A percentile compares a stretch with the other conserved stretches of the same genome.
These are phyloP conservation scores for Ormyrus pomaceus DNA, from an alignment of 2,888 invertebrate genomes.

Conservation along the genomic window DNA sequence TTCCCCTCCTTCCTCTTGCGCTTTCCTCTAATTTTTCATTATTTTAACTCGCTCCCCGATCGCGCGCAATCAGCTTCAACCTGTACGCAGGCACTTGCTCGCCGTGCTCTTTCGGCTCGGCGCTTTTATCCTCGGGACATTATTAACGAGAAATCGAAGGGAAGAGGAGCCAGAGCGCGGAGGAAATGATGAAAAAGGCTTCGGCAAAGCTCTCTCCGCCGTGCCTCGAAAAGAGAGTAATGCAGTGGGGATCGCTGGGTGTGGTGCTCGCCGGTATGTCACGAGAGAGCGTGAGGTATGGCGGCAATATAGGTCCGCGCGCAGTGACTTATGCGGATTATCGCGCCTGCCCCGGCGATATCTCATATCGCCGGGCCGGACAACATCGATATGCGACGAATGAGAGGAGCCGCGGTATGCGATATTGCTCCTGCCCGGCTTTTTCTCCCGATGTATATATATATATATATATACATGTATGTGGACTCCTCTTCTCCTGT, in stretches of 20 bases:
- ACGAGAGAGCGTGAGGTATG: constrained; percentile 69
- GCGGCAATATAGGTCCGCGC: constrained; percentile 67
- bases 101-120: no score
- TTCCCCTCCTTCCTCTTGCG: not conserved
- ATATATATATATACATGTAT: constrained; percentile 9
- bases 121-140: no score
- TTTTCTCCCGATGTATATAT: constrained; percentile 15
- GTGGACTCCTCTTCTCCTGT: not conserved
- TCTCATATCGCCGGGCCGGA: constrained; percentile 73
- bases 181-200: no score
- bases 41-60: no score
- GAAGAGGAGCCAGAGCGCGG: no score
- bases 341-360: constrained; percentile 66
- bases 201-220: no score
- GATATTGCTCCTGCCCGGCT: constrained; percentile 59
- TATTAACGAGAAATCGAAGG: no score
- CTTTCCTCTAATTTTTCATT: no score
- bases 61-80: no score
- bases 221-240: constrained; percentile 54
- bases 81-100: no score
- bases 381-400: constrained; percentile 75
- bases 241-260: constrained; percentile 59
- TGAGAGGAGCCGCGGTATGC: constrained; percentile 67
- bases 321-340: constrained; percentile 71
- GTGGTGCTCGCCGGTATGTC: constrained; percentile 69